A percentile compares a stretch with the other conserved stretches of the same genome.
Evolutionary conservation across 2,797 vertebrate genomes (phyloP).

Genomic region (Thaleichthys pacificus): DNA sequence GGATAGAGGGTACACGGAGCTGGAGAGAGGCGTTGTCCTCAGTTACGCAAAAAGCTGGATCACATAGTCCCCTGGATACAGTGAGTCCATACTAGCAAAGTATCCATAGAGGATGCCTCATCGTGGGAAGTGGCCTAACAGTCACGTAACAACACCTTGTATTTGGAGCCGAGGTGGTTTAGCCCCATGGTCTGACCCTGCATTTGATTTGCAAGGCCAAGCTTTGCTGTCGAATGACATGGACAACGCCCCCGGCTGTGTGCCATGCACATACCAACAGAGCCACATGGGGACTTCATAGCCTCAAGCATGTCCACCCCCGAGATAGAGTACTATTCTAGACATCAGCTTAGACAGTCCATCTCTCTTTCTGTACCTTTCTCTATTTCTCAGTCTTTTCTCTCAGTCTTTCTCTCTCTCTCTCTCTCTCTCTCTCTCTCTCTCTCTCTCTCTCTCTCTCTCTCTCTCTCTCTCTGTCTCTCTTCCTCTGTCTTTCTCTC

Average conservation of each 20-base stretch:
- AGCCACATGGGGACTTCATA: too few species aligned
- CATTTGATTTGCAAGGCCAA: background rate
- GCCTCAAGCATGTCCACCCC: too few species aligned
- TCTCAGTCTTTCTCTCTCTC: background rate
- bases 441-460: background rate
- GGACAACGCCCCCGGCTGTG: background rate
- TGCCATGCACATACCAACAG: too few species aligned
- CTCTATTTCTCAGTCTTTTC: background rate
- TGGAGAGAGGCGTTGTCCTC: background rate
- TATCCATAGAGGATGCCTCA: background rate
- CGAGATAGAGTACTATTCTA: too few species aligned
- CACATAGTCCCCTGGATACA: background rate
- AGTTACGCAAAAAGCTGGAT: background rate
- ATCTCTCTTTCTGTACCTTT: background rate
- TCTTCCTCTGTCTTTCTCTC: background rate
- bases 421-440: background rate
- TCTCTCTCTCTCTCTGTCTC: background rate
- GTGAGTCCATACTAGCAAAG: background rate
- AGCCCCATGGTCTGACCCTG: background rate
- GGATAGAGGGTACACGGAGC: too few species aligned
- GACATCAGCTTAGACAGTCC: background rate
- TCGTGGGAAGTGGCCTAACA: background rate
- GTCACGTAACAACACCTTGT: background rate
- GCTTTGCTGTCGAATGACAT: background rate
- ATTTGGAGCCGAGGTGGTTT: background rate